Base-by-base conservation (phyloP, 2,113 vertebrate species). In the Scomber japonicus region DNA sequence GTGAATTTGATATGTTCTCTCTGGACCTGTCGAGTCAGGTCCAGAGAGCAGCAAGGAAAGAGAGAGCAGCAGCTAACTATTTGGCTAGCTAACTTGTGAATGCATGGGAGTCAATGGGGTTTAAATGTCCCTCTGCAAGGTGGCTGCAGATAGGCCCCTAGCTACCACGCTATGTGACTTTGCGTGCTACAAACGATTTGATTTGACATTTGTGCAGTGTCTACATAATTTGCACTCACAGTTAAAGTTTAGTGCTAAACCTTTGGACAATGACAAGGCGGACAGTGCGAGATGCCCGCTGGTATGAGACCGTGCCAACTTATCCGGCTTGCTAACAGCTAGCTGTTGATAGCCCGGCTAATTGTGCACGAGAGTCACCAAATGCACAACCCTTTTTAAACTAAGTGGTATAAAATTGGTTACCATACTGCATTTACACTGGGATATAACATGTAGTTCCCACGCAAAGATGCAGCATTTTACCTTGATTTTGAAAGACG, bases 91-190 rank as follows among this genome's bases (percentile, higher is more conserved):
- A 90, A 91, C 87, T 90, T 87, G 67, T 74, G 48, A 62, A 45
- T 60, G 64, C 69, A 66, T 54, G 50, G 83, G 78, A 85, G 72
- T 73, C 71, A 78, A 35, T 49, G 80, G 89, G 87, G 54, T 93
- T 94, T 94, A 94, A 94, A 94, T 93, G 81, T 75, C 92, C 85
- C 89, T 84, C 24, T 59, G 85, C 82, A 84, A 89, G 85, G 88
- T 71, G 83, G 91, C 88, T 89, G 65, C 88, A 79, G 53, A 74
- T 11, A 87, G 93, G 90, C 90, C 93, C 77, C 51, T 50, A 14
- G 72, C 78, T 71, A 35, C 31, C 67, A 35, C 44, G 51, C 80
- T 85, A 3, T 27, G 44, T 49, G 68, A 55, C 71, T 87, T 63
- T 30, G 48, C 53, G 11, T 16, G 27, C 14, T 51, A 40, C 21